Evolutionary conservation across 1,140 invertebrate species (phyloP), one percentile per base, ranked within the genome.

Genomic region (Drosophila gunungcola): DNA sequence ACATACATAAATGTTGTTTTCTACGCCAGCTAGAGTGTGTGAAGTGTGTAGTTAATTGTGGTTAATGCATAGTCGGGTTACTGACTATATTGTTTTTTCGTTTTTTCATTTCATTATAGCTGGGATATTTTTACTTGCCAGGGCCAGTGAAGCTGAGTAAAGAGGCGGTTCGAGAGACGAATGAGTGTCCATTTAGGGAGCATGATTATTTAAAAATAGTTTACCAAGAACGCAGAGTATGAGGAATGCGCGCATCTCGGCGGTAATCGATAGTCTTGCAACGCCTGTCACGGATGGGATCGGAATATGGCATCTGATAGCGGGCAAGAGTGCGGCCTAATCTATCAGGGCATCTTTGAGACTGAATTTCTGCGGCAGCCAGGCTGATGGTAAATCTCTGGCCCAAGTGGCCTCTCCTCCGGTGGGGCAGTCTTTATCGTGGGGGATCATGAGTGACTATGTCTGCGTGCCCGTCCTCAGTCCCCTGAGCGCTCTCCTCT

Each of bases 341-440:
- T 84, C 81, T 84, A 84, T 84, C 81, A 80, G 73, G 53, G 62
- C 78, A 84, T 84, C 73, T 80, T 56, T 39, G 61, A 60, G 55
- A 62, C 41, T 61, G 62, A 76, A 72, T 80, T 75, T 81, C 65
- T 54, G 45, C 39, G 34, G 45, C 34, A 32, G 16, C 29, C 36
- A 42, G 46, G 39, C 51, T 48, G 60, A 64, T 78, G 83, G 72
- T 85, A 86, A 78, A 88, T 86, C 82, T 86, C 74, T 86, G 73
- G 78, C 79, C 74, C 82, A 86, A 86, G 82, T 86, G 84, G 83
- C 82, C 83, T 78, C 77, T 86, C 83, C 83, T 78, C 77, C 82
- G 70, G 82, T 79, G 82, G 78, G 82, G 69, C 74, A 25, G 48
- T 39, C 29, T 63, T 65, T 48, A 36, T 67, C 63, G 63, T 43